Conservation (phyloP, 1,140 invertebrate species). For the Rhysida immarginata region DNA sequence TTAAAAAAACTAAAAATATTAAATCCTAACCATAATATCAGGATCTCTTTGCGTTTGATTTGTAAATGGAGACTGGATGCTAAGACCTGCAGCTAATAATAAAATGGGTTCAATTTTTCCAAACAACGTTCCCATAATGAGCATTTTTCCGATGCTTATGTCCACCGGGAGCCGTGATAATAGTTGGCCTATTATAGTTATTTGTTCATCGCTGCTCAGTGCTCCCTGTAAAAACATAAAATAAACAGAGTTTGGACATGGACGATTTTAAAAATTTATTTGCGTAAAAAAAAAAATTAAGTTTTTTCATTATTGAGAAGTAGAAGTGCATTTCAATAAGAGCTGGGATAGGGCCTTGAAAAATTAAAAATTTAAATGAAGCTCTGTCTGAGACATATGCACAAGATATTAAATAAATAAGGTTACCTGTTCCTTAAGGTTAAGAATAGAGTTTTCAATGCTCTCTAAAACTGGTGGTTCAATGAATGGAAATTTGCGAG, state of each 20-base stretch:
- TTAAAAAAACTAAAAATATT: no score
- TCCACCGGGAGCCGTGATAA: conserved; percentile 84
- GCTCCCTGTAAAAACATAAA: conserved; percentile 45
- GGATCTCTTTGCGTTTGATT: conserved; percentile 69
- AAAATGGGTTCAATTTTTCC: conserved; percentile 67
- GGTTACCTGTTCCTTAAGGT: conserved; percentile 80
- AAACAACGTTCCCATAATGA: conserved; percentile 82
- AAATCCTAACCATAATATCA: conserved; percentile 49
- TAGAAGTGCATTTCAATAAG: no score
- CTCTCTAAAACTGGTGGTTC: conserved; percentile 67
- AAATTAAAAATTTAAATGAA: no score
- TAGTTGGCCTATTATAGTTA: conserved; percentile 81
- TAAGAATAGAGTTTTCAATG: conserved; percentile 71
- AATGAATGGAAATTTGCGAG: conserved; percentile 85
- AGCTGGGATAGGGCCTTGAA: no score
- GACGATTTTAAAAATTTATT: no score
- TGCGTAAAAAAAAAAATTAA: no score
- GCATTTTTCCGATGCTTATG: conserved; percentile 87
- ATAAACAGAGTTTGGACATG: no score
- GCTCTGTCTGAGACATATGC: no score
- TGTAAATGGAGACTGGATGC: conserved; percentile 85
- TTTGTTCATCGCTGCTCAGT: conserved; percentile 58
- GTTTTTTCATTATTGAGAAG: no score
- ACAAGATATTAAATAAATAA: no score
- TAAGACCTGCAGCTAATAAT: conserved; percentile 77